These are phyloP conservation scores for Lethrus apterus DNA, from an alignment of 1,140 invertebrate genomes.

Conservation along the genomic window DNA sequence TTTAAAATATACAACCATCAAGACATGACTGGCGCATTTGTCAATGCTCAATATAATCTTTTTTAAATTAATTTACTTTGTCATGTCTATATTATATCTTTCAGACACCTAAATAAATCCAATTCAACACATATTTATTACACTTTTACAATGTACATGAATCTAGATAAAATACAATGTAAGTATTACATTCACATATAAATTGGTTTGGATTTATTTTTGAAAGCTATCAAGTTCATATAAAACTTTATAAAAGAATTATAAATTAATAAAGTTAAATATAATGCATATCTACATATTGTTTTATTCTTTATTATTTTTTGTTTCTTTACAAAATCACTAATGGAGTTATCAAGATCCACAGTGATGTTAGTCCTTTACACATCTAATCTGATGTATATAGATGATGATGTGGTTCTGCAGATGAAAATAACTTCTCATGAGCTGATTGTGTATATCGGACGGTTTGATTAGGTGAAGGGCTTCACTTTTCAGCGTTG, in stretches of 20 bases:
- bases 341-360: too few relatives aligned
- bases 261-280: conserved; percentile 44
- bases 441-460: too few relatives aligned
- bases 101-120: conserved; percentile 30
- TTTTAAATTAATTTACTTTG: conserved; percentile 12
- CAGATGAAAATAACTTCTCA: too few relatives aligned
- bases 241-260: conserved; percentile 44
- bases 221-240: conserved; percentile 40
- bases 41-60: conserved; percentile 17
- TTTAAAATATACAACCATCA: background rate
- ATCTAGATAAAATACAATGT: conserved; percentile 19
- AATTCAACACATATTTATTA: conserved; percentile 22
- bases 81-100: conserved; percentile 10
- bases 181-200: conserved; percentile 6
- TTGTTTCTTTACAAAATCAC: background rate
- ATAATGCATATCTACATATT: conserved; percentile 34
- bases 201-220: conserved; percentile 37
- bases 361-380: too few relatives aligned
- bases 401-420: too few relatives aligned
- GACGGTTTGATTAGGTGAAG: background rate
- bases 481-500: background rate
- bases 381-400: too few relatives aligned
- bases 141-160: conserved; percentile 26
- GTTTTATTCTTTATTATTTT: conserved; percentile 8
- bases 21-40: conserved; percentile 10